Evolutionary conservation across 2,797 vertebrate genomes (phyloP).

Genomic region (Botia kubotai): DNA sequence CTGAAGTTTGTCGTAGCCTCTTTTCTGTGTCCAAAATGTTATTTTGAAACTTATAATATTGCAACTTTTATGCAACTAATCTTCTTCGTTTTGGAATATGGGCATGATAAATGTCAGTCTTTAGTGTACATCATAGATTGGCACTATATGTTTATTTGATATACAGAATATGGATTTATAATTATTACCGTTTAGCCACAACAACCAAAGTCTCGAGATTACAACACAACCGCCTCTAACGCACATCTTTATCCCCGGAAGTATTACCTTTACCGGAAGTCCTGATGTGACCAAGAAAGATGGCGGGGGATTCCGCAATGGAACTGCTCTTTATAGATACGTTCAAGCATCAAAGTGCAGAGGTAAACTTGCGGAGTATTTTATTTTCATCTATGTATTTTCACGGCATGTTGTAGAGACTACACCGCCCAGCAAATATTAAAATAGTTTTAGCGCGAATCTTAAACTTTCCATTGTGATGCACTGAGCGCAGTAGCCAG

Average conservation of each 20-base stretch:
- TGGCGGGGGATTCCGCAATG: constrained; percentile 91
- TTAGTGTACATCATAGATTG: background rate
- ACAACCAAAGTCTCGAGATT: too few species aligned
- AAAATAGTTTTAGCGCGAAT: background rate
- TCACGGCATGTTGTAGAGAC: background rate
- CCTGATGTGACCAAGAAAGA: constrained; percentile 71
- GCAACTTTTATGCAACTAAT: too few species aligned
- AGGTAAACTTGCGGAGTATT: constrained; percentile 77
- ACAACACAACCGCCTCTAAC: background rate
- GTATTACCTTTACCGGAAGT: constrained; percentile 69
- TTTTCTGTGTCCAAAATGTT: too few species aligned
- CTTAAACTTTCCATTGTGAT: constrained; percentile 13
- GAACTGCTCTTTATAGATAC: constrained; percentile 97
- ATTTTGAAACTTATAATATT: too few species aligned
- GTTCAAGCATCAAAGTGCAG: constrained; percentile 95
- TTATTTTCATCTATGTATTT: background rate
- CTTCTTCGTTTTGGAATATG: too few species aligned
- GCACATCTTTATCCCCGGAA: constrained; percentile 65
- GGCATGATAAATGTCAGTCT: background rate
- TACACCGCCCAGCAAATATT: background rate
- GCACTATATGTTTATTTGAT: background rate
- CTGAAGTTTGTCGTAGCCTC: too few species aligned
- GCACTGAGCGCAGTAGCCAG: constrained; percentile 10
- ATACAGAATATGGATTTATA: background rate
- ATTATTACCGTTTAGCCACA: background rate